Evolutionary conservation across 1,140 invertebrate species (phyloP).

Genomic region (Lucilia sericata): DNA sequence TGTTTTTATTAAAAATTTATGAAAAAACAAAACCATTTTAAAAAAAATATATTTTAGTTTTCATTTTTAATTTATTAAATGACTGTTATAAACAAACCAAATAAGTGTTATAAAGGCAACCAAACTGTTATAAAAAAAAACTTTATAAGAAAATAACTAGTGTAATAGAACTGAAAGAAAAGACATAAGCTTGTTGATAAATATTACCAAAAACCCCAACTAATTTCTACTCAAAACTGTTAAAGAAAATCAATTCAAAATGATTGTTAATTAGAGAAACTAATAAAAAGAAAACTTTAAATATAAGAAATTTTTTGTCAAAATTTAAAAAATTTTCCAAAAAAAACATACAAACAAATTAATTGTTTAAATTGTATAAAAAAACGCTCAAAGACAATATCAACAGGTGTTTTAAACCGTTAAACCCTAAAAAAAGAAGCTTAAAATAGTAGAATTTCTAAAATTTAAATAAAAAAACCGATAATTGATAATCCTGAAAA

Average conservation of each 20-base stretch:
- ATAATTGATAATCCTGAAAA: constrained; percentile 20
- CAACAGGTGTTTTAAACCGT: constrained; percentile 34
- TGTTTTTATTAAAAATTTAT: too few relatives aligned
- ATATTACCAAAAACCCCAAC: too few relatives aligned
- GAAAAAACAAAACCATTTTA: too few relatives aligned
- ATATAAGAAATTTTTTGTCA: constrained; percentile 1
- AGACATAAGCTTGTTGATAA: neutral
- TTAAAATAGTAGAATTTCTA: constrained; percentile 41
- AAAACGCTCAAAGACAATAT: constrained; percentile 42
- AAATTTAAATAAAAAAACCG: neutral
- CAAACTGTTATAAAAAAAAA: too few relatives aligned
- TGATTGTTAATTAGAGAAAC: neutral
- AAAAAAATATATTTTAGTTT: neutral
- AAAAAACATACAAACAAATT: neutral
- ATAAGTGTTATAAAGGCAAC: too few relatives aligned
- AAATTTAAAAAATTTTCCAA: constrained; percentile 4
- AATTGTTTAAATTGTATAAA: constrained; percentile 26
- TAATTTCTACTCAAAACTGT: neutral
- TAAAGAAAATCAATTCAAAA: neutral
- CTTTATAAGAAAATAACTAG: neutral
- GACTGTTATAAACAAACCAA: neutral
- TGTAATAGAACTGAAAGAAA: neutral
- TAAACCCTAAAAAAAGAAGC: constrained; percentile 11
- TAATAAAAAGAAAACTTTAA: neutral
- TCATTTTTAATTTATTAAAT: neutral